A percentile compares a stretch with the other conserved stretches of the same genome.
phyloP scores from a whole-genome alignment of 2,113 vertebrate genomes.

The Myotis brandtii region DNA sequence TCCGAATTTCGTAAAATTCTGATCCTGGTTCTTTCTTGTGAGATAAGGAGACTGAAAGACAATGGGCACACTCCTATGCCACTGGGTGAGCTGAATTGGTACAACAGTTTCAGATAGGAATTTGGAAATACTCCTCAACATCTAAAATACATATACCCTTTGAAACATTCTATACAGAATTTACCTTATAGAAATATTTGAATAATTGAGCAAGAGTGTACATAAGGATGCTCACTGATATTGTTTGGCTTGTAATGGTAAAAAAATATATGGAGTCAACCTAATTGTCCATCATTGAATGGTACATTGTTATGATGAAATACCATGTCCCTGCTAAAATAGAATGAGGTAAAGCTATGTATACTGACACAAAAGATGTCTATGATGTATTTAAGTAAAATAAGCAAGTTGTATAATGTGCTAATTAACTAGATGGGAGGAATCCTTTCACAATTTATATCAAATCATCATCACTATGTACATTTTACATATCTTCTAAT shows the following conservation, averaged over 20 bases:
- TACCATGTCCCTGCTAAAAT: background rate
- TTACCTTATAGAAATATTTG: background rate
- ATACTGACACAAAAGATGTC: background rate
- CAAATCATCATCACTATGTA: background rate
- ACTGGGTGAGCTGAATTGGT: background rate
- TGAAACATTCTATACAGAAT: background rate
- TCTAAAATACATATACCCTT: background rate
- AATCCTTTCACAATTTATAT: background rate
- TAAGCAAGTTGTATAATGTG: background rate
- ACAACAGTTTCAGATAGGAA: background rate
- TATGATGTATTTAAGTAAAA: background rate
- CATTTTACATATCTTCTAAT: background rate
- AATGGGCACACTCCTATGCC: background rate
- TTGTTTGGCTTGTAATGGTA: background rate
- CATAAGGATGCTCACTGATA: background rate
- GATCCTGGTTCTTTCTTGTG: slow-evolving; percentile 7
- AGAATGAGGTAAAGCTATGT: background rate
- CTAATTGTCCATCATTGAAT: background rate
- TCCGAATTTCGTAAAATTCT: background rate
- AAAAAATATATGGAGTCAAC: background rate
- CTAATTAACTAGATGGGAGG: background rate
- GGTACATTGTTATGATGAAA: background rate
- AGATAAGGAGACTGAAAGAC: background rate
- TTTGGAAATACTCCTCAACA: slow-evolving; percentile 7
- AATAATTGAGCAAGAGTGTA: background rate